Evolutionary conservation across 2,113 vertebrate genomes (phyloP).

Genomic region (Prunella fulvescens): DNA sequence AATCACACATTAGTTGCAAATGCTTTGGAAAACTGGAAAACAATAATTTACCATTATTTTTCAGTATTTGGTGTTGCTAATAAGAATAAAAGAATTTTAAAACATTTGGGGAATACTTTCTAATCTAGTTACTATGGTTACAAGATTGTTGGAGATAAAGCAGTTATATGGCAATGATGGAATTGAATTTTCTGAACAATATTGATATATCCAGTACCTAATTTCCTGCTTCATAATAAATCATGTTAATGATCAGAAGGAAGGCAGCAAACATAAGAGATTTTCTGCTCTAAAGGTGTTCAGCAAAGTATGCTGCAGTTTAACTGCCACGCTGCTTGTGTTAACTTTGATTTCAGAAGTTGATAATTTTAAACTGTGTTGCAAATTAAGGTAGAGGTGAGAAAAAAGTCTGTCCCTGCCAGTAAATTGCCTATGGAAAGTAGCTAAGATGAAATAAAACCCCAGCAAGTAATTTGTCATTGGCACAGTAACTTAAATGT

Average conservation of each 20-base stretch:
- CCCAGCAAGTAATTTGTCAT: not conserved
- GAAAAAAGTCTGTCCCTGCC: not conserved
- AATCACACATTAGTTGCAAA: not conserved
- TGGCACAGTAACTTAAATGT: not conserved
- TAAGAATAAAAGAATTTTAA: conserved; percentile 34
- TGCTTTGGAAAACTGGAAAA: conserved; percentile 48
- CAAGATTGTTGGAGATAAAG: conserved; percentile 46
- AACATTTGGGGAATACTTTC: conserved; percentile 39
- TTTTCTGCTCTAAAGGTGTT: not conserved
- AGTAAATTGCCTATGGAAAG: not conserved
- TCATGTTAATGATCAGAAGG: conserved; percentile 61
- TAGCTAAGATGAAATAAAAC: not conserved
- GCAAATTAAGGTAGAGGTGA: not conserved
- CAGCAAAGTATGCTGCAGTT: not conserved
- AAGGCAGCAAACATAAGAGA: not conserved
- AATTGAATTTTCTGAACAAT: conserved; percentile 62
- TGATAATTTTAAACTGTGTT: not conserved
- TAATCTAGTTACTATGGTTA: conserved; percentile 68
- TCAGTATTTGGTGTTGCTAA: not conserved
- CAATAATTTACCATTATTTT: conserved; percentile 1
- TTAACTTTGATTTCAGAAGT: not conserved
- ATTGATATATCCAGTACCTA: conserved; percentile 69
- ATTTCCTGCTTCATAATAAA: conserved; percentile 73
- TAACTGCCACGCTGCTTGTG: not conserved
- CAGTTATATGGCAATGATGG: conserved; percentile 35